Conservation (phyloP, 1,140 invertebrate species). For the Papilio dardanus region DNA sequence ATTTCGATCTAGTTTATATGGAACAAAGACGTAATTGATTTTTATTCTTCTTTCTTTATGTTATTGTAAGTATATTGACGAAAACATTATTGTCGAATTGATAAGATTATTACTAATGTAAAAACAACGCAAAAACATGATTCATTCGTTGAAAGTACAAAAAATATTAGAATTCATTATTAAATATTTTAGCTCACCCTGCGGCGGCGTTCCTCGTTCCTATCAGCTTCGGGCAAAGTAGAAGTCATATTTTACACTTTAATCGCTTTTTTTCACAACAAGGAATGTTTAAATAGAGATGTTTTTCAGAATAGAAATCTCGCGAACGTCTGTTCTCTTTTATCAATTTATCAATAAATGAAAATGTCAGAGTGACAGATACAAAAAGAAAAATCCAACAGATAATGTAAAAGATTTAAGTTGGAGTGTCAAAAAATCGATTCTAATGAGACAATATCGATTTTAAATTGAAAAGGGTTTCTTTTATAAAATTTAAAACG, state of each 20-base stretch:
- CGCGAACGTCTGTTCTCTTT: constrained; percentile 2
- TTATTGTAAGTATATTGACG: neutral
- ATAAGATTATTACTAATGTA: constrained; percentile 29
- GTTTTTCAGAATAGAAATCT: neutral
- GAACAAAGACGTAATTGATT: constrained; percentile 7
- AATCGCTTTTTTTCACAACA: neutral
- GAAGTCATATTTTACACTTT: constrained; percentile 60
- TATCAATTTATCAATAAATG: constrained; percentile 15
- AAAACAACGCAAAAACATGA: constrained; percentile 37
- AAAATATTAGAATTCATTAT: constrained; percentile 19
- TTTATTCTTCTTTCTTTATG: neutral
- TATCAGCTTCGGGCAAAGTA: constrained; percentile 59
- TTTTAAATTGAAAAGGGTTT: too few species aligned
- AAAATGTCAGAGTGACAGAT: neutral
- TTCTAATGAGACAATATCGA: neutral
- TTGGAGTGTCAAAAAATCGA: neutral
- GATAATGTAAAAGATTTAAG: neutral
- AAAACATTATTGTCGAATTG: neutral
- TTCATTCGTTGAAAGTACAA: constrained; percentile 40
- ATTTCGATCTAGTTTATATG: constrained; percentile 18
- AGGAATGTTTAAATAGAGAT: neutral
- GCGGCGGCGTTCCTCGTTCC: constrained; percentile 71
- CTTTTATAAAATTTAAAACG: too few species aligned
- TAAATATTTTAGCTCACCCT: constrained; percentile 56
- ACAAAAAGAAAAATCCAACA: neutral